Evolutionary conservation across 1,140 invertebrate genomes (phyloP), one percentile per base, ranked within the genome.

Genomic region (Alviniconcha marisindica): DNA sequence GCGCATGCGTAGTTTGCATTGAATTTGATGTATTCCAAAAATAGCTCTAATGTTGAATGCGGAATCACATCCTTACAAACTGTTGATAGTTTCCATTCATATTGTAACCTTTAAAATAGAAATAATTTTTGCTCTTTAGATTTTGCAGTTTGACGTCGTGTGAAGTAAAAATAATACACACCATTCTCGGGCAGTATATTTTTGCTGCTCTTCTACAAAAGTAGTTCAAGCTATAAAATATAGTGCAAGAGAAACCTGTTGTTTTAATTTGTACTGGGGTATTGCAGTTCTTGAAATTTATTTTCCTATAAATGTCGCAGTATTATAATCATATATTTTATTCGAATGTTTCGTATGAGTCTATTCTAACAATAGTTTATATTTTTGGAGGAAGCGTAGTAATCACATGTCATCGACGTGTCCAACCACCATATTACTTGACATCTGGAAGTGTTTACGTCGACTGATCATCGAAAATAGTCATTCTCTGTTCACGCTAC

Each of bases 371-470:
- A n/a, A n/a, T n/a, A n/a, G n/a, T 48, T 48, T 10, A 48, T 7
- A 71, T 38, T 18, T 40, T 31, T 40, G 73, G 7, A 28, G 33
- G 24, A 31, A 76, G 73, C 73, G 73, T 31, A 76, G 48, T 14
- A 76, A 76, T 76, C 24, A 5, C 7, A 51, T 24, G 42, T 76
- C 38, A 76, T 24, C 40, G 73, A 76, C 73, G 73, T 76, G 73
- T 48, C 73, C 73, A 76, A 76, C 73, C 73, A 76, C 73, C 73
- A 76, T 76, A 21, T 76, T 76, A 24, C 28, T 76, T 76, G 73
- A 76, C 73, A 76, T 42, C 40, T 76, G 73, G 73, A 76, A 76
- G 73, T 76, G 40, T 76, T 76, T 76, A 76, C 73, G 73, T 76
- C 42, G 73, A 51, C 73, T 76, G 73, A 76, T 76, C 44, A 40